Conservation (phyloP, 2,113 vertebrate genomes). For the Oryzias woworae region DNA sequence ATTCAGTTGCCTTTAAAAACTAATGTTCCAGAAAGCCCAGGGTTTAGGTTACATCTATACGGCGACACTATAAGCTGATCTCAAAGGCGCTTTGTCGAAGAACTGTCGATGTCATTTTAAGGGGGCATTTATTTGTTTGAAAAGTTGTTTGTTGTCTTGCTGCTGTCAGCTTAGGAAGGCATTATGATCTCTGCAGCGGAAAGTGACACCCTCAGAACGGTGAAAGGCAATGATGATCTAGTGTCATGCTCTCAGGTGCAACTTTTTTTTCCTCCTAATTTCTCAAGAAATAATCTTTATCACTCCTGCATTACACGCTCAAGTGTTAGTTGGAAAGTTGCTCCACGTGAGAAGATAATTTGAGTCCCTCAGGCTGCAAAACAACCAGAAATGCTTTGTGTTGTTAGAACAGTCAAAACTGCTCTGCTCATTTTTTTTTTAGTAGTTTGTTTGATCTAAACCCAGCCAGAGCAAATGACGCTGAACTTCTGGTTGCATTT, state of each 20-base stretch:
- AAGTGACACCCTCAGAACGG: neutral
- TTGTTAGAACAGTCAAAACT: too few relatives aligned
- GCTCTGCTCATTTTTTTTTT: neutral
- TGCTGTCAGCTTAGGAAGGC: neutral
- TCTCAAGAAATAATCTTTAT: too few relatives aligned
- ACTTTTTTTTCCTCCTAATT: neutral
- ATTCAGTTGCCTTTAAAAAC: slow-evolving; percentile 40
- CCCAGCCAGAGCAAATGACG: neutral
- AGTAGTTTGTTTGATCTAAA: neutral
- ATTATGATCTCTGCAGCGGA: neutral
- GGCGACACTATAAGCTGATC: slow-evolving; percentile 12
- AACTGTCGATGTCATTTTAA: slow-evolving; percentile 1
- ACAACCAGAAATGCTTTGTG: too few relatives aligned
- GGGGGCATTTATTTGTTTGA: neutral
- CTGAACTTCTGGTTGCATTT: slow-evolving; percentile 2
- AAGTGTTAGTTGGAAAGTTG: slow-evolving; percentile 26
- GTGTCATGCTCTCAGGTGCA: neutral
- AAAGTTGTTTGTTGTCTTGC: neutral
- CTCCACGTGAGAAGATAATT: slow-evolving; percentile 19
- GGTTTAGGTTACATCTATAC: slow-evolving; percentile 40
- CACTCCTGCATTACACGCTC: neutral
- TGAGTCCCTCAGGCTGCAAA: slow-evolving; percentile 27
- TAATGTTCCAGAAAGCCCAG: slow-evolving; percentile 39
- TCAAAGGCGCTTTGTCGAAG: slow-evolving; percentile 18
- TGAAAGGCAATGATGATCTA: slow-evolving; percentile 6